Conservation (phyloP, 1,140 invertebrate species). For the Pectinophora gossypiella region DNA sequence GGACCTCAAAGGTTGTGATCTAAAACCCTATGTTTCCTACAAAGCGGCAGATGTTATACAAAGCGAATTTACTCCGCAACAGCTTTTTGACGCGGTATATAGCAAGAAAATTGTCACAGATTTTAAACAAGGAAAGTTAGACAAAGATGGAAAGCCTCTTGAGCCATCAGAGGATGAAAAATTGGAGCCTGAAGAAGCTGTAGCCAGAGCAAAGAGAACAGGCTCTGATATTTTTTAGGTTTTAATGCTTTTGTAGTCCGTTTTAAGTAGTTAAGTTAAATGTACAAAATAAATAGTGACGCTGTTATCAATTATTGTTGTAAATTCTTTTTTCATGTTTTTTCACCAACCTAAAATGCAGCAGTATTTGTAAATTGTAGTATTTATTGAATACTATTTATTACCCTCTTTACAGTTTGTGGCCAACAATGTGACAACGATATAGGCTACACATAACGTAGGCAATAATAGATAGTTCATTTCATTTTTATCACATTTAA, state of each 20-base stretch:
- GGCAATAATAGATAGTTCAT: no score
- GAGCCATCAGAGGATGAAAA: conserved; percentile 85
- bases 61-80: conserved; percentile 87
- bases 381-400: no score
- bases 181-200: conserved; percentile 83
- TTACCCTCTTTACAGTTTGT: no score
- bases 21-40: conserved; percentile 97
- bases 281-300: background rate
- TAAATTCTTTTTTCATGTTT: background rate
- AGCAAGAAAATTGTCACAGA: conserved; percentile 87
- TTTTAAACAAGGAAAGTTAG: conserved; percentile 83
- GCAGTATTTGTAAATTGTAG: no score
- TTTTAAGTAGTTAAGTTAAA: conserved; percentile 19
- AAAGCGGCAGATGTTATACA: conserved; percentile 83
- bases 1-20: conserved; percentile 84
- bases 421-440: no score
- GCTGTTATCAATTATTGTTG: no score
- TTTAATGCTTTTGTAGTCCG: conserved; percentile 16
- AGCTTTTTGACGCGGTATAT: conserved; percentile 91
- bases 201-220: conserved; percentile 80
- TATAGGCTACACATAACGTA: no score
- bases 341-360: no score
- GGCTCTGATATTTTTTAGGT: conserved; percentile 86
- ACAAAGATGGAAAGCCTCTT: conserved; percentile 79
- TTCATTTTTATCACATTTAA: no score